Evolutionary conservation across 2,113 vertebrate species (phyloP).

Genomic region (Thomomys bottae): DNA sequence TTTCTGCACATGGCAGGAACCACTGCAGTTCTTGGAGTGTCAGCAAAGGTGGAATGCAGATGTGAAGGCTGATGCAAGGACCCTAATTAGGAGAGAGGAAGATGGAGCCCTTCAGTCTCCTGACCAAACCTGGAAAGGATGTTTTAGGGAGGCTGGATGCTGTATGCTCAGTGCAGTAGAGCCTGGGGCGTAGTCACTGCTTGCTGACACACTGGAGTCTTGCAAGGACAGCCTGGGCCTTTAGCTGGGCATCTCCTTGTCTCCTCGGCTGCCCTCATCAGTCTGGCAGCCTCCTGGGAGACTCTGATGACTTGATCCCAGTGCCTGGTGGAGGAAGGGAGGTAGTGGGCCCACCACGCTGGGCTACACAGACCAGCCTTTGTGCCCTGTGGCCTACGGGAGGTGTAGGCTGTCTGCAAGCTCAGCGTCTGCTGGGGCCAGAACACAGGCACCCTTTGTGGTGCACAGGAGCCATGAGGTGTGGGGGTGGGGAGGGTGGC

Average conservation of each 20-base stretch:
- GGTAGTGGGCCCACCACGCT: constrained; percentile 57
- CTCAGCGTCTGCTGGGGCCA: not conserved
- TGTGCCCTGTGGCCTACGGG: constrained; percentile 79
- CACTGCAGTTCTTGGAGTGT: not conserved
- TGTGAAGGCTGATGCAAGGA: not conserved
- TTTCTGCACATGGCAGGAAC: not conserved
- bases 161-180: not conserved
- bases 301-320: constrained; percentile 65
- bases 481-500: rapidly evolving
- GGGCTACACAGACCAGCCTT: constrained; percentile 78
- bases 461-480: not conserved
- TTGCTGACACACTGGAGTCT: not conserved
- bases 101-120: not conserved
- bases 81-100: rapidly evolving
- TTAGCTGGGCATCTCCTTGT: not conserved
- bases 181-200: not conserved
- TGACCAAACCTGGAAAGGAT: rapidly evolving
- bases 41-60: too few relatives aligned
- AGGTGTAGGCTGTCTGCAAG: constrained; percentile 76
- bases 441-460: constrained; percentile 81
- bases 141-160: not conserved
- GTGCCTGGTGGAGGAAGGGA: constrained; percentile 84
- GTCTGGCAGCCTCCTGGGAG: constrained; percentile 44
- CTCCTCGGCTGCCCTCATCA: not conserved
- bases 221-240: not conserved